A percentile compares a stretch with the other conserved stretches of the same genome.
Conservation (phyloP, 2,113 vertebrate genomes). For the Megaceryle maxima region DNA sequence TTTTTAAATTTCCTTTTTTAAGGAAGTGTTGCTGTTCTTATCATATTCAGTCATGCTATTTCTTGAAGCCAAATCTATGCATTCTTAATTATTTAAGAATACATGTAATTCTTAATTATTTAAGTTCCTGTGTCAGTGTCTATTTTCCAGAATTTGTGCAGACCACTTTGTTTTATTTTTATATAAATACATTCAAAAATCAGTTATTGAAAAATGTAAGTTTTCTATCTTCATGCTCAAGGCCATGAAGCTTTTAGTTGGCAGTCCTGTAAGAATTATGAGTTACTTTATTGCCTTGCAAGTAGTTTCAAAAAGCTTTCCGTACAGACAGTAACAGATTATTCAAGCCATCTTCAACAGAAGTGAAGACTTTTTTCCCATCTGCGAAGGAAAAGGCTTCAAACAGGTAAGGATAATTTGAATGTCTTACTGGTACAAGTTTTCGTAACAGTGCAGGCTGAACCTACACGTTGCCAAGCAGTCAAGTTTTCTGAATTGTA, state of each 20-base stretch:
- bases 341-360: neutral
- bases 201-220: neutral
- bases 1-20: neutral
- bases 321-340: neutral
- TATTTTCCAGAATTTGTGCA: neutral
- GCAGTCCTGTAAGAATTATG: neutral
- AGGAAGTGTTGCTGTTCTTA: neutral
- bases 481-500: neutral
- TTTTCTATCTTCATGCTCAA: neutral
- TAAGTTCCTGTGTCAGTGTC: neutral
- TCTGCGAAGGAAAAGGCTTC: neutral
- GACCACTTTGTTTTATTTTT: neutral
- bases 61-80: neutral
- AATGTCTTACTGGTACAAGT: neutral
- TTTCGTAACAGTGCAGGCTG: neutral
- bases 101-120: neutral
- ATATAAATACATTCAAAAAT: neutral
- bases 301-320: neutral
- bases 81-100: neutral
- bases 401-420: neutral
- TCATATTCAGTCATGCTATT: neutral
- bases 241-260: neutral
- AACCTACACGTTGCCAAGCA: neutral
- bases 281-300: neutral
- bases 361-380: neutral